phyloP scores from a whole-genome alignment of 2,113 vertebrate genomes.

The Myocastor coypus region DNA sequence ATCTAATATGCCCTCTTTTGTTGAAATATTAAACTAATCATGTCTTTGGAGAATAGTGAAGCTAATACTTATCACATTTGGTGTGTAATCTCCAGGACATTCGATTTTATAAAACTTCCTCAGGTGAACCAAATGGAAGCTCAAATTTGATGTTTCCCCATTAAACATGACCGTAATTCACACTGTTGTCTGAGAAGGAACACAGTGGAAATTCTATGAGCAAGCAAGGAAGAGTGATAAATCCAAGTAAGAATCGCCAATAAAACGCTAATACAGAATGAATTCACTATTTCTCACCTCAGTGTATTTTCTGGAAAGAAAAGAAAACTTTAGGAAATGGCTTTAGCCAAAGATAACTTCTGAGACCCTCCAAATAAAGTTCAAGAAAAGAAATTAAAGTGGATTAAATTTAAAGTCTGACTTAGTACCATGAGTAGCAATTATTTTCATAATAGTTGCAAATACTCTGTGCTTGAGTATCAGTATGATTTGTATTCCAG shows the following conservation, averaged over 20 bases:
- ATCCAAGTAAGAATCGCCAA: not conserved
- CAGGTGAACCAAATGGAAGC: not conserved
- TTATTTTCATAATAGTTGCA: not conserved
- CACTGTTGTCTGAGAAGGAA: not conserved
- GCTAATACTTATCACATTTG: not conserved
- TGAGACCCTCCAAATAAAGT: not conserved
- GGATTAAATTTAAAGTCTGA: not conserved
- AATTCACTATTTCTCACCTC: not conserved
- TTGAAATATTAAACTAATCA: not conserved
- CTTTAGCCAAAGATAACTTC: not conserved
- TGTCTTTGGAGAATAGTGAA: not conserved
- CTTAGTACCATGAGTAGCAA: rapidly evolving
- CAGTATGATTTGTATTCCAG: not conserved
- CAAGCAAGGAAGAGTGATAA: not conserved
- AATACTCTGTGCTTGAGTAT: not conserved
- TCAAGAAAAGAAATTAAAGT: not conserved
- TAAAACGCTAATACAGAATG: not conserved
- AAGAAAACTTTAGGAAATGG: not conserved
- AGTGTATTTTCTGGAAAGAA: not conserved
- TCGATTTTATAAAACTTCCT: not conserved
- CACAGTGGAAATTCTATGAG: not conserved
- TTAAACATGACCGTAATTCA: not conserved
- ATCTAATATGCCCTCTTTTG: not conserved
- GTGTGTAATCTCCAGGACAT: not conserved
- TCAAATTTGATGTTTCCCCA: not conserved